Conservation (phyloP, 2,888 invertebrate genomes). For the Sphecodes monilicornis region DNA sequence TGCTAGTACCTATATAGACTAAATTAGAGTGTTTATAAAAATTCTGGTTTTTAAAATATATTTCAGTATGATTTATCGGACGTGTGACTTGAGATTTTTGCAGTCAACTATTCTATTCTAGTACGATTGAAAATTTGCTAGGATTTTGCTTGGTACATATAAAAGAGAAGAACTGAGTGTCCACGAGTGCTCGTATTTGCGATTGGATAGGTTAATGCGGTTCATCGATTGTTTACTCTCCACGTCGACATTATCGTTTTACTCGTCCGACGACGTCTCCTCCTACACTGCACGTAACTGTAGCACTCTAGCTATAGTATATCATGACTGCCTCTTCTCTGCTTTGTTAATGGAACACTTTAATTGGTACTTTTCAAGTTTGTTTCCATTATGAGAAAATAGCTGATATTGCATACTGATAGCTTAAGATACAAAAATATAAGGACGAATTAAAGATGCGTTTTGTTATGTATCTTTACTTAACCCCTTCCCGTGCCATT, state of each 20-base stretch:
- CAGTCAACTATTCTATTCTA: not conserved
- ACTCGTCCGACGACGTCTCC: conserved; percentile 3
- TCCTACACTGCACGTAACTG: not conserved
- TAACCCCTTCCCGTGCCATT: too few relatives aligned
- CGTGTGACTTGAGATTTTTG: not conserved
- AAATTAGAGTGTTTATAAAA: too few relatives aligned
- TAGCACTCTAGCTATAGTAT: conserved; percentile 2
- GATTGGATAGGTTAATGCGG: not conserved
- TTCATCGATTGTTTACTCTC: conserved; percentile 19
- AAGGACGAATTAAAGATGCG: not conserved
- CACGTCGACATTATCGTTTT: conserved; percentile 5
- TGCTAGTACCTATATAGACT: too few relatives aligned
- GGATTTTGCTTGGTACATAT: too few relatives aligned
- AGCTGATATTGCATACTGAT: not conserved
- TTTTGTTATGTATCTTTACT: not conserved
- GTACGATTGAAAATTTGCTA: not conserved
- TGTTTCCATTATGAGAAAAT: not conserved
- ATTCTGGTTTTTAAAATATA: too few relatives aligned
- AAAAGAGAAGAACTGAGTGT: not conserved
- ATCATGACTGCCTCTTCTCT: not conserved
- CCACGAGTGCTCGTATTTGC: not conserved
- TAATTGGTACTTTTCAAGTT: not conserved
- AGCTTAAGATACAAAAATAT: not conserved
- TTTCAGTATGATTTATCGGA: too few relatives aligned
- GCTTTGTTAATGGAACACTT: conserved; percentile 4